Percentiles rank a stretch among this genome's conserved stretches.
phyloP scores from a whole-genome alignment of 1,140 invertebrate genomes.

The Drosophila funebris region DNA sequence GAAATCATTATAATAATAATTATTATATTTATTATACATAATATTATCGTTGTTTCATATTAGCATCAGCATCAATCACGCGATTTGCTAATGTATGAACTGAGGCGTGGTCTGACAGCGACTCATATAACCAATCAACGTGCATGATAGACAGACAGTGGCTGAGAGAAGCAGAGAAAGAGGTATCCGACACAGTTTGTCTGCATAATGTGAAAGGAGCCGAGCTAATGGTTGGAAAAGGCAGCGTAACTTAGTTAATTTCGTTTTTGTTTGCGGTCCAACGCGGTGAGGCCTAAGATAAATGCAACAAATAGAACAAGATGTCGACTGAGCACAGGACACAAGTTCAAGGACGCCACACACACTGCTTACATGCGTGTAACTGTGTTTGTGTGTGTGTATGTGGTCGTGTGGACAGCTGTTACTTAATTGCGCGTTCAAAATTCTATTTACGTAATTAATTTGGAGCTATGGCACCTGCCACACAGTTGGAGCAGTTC shows the following conservation, averaged over 20 bases:
- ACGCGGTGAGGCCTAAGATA: conserved; percentile 37
- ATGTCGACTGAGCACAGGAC: conserved; percentile 16
- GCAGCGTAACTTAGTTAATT: not conserved
- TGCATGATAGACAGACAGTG: conserved; percentile 62
- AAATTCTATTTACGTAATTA: conserved; percentile 81
- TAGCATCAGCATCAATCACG: conserved; percentile 12
- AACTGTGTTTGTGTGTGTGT: conserved; percentile 69
- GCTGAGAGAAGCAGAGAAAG: not conserved
- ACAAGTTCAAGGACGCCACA: not conserved
- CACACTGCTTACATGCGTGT: conserved; percentile 69
- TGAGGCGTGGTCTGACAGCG: conserved; percentile 67
- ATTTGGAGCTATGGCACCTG: conserved; percentile 41
- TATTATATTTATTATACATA: too few relatives aligned
- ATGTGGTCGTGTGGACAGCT: conserved; percentile 14
- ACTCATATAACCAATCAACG: conserved; percentile 79
- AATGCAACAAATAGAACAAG: conserved; percentile 47
- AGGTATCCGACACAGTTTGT: conserved; percentile 58
- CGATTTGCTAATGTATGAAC: conserved; percentile 49
- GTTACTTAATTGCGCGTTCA: conserved; percentile 60
- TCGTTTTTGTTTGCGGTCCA: conserved; percentile 19
- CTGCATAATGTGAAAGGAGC: conserved; percentile 52
- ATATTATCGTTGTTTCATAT: too few relatives aligned
- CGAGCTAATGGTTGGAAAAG: not conserved
- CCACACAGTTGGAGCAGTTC: not conserved
- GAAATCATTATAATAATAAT: too few relatives aligned